Evolutionary conservation across 2,888 invertebrate species (phyloP).

Genomic region (Colostygia pectinataria): DNA sequence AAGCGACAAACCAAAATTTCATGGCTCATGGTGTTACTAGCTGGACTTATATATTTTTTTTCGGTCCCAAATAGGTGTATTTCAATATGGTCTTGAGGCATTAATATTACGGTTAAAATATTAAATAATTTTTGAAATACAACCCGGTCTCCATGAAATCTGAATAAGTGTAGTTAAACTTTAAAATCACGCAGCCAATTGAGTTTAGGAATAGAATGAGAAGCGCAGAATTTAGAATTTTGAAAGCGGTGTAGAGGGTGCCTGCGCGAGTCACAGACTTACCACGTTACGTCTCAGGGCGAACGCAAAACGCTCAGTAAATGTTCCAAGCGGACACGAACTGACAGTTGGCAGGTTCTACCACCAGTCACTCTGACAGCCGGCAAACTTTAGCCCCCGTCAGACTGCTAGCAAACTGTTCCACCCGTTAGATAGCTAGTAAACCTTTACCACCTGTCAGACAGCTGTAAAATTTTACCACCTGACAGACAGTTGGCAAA

Average conservation of each 20-base stretch:
- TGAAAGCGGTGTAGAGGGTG: conserved; percentile 26
- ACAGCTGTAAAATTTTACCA: too few species aligned
- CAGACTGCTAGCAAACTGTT: too few species aligned
- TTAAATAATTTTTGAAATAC: conserved; percentile 27
- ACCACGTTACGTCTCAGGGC: conserved; percentile 26
- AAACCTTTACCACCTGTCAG: too few species aligned
- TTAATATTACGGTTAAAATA: too few species aligned
- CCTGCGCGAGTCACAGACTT: conserved; percentile 14
- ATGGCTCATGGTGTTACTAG: too few species aligned
- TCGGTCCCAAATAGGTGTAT: too few species aligned
- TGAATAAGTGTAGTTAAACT: conserved; percentile 20
- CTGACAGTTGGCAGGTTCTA: conserved; percentile 10
- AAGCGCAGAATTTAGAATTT: conserved; percentile 38
- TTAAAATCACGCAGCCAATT: conserved; percentile 46
- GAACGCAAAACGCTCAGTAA: conserved; percentile 29
- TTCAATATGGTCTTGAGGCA: too few species aligned
- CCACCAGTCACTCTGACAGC: conserved; percentile 1
- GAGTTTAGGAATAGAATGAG: conserved; percentile 36
- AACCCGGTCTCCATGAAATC: conserved; percentile 28
- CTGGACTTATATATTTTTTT: too few species aligned
- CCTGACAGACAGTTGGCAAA: too few species aligned
- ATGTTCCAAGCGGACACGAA: conserved; percentile 24
- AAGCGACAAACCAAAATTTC: too few species aligned
- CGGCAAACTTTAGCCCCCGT: too few species aligned
- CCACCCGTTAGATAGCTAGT: too few species aligned